Base-by-base conservation (phyloP, 2,113 vertebrate species). In the Oenanthe melanoleuca region DNA sequence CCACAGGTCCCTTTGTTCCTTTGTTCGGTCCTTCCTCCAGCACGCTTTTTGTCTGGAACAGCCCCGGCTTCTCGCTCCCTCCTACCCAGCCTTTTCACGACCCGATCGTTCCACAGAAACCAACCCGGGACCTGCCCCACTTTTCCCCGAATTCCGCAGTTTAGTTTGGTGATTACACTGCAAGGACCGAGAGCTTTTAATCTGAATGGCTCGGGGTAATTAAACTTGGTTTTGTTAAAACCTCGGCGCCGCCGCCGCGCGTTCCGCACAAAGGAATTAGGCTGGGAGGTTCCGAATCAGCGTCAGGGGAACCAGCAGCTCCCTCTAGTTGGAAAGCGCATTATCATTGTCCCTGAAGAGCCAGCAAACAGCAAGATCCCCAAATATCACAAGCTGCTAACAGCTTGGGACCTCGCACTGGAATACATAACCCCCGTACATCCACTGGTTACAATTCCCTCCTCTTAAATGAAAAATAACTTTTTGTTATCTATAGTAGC, bases 321-420 rank as follows among this genome's bases (percentile, higher is more conserved):
- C 95, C 96, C 92, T 96, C 95, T 96, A 96, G 95, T 85, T 91
- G 86, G 83, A 87, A 95, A 91, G 59, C 1, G 15, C 26, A 26
- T 83, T 74, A 86, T 92, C 90, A 88, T 87, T 55, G 56, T 37
- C 56, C 60, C 78, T 17, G 1, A 92, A 88, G 57, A 92, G 71
- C 25, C 5, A 5, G n/a, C 8, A 34, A 15, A 28, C 3, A 49
- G 44, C 60, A 65, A 63, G 89, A 81, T 5, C 37, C 38, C 12
- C 61, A 45, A 59, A 86, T 53, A 59, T 5, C 56, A 49, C 86
- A 60, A 71, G 79, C 93, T 65, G 16, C 42, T 82, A 66, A 82
- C 33, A 50, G 84, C 71, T 86, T 14, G 60, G 60, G 15, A 66
- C 70, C 44, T 50, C 1, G 0, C 0, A 2, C 71, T 45, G 53